A percentile compares a stretch with the other conserved stretches of the same genome.
phyloP scores from a whole-genome alignment of 2,113 vertebrate genomes.

The Brienomyrus longianalis region DNA sequence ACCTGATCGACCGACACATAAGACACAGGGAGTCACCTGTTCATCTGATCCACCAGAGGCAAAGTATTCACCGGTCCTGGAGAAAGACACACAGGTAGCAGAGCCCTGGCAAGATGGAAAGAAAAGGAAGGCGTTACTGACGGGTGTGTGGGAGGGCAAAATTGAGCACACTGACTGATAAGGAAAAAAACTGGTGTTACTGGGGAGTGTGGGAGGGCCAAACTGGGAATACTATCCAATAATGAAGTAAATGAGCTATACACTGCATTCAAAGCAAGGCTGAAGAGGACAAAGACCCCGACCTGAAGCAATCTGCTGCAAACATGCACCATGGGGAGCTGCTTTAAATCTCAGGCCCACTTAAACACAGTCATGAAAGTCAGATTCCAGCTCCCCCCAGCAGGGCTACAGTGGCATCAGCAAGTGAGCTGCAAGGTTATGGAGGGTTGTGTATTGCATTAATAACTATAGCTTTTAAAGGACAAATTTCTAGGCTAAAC shows the following conservation, averaged over 20 bases:
- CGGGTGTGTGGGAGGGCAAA: not conserved
- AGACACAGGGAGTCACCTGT: constrained; percentile 64
- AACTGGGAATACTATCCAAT: not conserved
- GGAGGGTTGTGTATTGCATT: not conserved
- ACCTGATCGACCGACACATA: not conserved
- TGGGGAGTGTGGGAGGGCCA: not conserved
- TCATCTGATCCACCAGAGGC: constrained; percentile 91
- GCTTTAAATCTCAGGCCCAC: not conserved
- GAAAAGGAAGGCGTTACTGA: not conserved
- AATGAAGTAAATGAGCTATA: not conserved
- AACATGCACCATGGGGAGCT: not conserved
- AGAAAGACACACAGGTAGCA: constrained; percentile 79
- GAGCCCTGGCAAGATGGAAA: constrained; percentile 64
- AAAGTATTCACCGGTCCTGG: constrained; percentile 77
- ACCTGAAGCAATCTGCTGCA: not conserved
- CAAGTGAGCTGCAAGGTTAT: not conserved
- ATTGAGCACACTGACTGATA: not conserved
- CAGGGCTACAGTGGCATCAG: not conserved
- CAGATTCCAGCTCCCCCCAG: not conserved
- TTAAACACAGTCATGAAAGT: not conserved
- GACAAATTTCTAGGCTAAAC: not conserved
- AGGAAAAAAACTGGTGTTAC: not conserved
- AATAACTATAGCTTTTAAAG: not conserved
- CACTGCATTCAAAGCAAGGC: not conserved
- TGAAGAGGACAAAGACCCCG: not conserved